These are phyloP conservation scores for Zootoca vivipara DNA, from an alignment of 2,113 vertebrate species.

Conservation along the genomic window DNA sequence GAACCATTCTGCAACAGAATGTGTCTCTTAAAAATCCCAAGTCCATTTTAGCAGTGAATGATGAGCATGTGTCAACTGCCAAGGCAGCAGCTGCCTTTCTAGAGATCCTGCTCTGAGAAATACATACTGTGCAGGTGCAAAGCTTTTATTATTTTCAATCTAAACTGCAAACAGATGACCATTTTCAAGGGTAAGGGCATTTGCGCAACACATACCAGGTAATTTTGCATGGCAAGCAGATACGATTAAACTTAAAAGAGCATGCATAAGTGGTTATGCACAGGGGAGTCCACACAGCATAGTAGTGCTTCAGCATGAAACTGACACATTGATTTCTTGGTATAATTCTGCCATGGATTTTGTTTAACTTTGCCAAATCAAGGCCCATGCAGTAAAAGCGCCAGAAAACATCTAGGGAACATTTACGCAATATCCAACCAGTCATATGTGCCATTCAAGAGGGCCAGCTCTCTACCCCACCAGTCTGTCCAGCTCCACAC, in stretches of 20 bases:
- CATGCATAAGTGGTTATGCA: not conserved
- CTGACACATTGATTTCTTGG: not conserved
- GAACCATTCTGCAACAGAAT: not conserved
- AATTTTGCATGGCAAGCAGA: not conserved
- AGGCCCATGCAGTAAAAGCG: not conserved
- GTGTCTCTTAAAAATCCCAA: not conserved
- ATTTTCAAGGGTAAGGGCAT: not conserved
- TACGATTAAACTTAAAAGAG: not conserved
- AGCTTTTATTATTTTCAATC: not conserved
- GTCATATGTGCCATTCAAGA: not conserved
- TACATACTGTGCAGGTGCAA: not conserved
- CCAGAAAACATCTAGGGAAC: not conserved
- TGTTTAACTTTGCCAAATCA: not conserved
- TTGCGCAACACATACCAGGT: not conserved
- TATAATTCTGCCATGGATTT: not conserved
- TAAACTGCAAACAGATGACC: not conserved
- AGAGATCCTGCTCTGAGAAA: not conserved
- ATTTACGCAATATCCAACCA: not conserved
- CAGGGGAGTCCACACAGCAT: not conserved
- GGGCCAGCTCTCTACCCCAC: no score
- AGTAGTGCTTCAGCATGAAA: not conserved
- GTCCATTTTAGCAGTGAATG: not conserved
- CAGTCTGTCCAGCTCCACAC: no score
- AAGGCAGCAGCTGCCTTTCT: slow-evolving; percentile 1
- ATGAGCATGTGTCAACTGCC: not conserved